These are phyloP conservation scores for Erannis defoliaria DNA, from an alignment of 2,888 invertebrate species.

Conservation along the genomic window DNA sequence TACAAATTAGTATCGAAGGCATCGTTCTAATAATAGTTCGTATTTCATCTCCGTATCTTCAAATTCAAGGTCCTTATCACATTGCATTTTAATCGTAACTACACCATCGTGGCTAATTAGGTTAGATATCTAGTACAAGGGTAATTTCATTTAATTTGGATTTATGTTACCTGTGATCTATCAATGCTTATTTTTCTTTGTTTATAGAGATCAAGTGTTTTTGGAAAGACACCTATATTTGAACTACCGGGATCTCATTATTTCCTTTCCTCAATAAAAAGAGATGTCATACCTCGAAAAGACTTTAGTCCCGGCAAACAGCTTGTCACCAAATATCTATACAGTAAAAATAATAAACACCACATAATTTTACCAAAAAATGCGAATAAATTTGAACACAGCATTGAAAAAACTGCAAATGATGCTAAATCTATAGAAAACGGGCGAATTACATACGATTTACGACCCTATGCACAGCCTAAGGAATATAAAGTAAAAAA, in stretches of 20 bases:
- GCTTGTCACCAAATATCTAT: constrained; percentile 60
- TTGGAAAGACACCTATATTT: constrained; percentile 41
- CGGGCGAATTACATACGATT: not conserved
- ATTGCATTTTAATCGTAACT: no score
- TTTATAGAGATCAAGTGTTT: constrained; percentile 60
- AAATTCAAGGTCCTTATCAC: no score
- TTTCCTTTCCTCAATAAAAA: constrained; percentile 11
- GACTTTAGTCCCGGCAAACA: constrained; percentile 61
- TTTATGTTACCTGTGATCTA: no score
- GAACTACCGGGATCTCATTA: constrained; percentile 21
- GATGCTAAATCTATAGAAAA: constrained; percentile 11
- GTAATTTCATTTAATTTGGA: no score
- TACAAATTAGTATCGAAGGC: no score
- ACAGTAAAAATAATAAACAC: constrained; percentile 40
- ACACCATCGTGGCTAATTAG: no score
- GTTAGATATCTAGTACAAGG: no score
- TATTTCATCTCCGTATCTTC: no score
- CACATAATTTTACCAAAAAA: constrained; percentile 13
- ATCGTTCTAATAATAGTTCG: no score
- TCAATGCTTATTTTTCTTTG: no score
- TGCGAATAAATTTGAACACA: not conserved
- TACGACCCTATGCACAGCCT: constrained; percentile 4
- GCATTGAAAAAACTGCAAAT: constrained; percentile 8
- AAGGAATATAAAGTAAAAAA: not conserved
- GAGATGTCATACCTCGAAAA: constrained; percentile 62